Conservation (phyloP, 2,797 vertebrate genomes). For the Sylvia borin region DNA sequence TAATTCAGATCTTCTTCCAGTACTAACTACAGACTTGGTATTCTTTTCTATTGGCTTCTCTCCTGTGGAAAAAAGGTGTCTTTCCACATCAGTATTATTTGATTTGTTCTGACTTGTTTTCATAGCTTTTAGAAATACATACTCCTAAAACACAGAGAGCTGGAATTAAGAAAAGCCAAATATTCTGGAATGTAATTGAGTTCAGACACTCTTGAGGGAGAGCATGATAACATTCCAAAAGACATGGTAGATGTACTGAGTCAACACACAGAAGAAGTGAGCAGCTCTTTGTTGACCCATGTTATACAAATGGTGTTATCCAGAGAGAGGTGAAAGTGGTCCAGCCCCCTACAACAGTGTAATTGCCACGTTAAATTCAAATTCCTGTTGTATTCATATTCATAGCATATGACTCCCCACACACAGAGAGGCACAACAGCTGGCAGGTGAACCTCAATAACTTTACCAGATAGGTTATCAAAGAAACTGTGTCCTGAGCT, state of each 20-base stretch:
- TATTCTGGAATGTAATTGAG: not conserved
- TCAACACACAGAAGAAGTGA: not conserved
- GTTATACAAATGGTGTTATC: not conserved
- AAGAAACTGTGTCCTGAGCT: not conserved
- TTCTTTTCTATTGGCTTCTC: not conserved
- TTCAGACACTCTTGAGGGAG: not conserved
- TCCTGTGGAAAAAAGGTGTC: not conserved
- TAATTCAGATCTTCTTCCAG: not conserved
- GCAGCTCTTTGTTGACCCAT: not conserved
- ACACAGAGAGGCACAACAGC: rapidly evolving
- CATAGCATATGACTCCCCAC: not conserved
- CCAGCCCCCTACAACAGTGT: rapidly evolving
- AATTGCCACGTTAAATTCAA: not conserved
- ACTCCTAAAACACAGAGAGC: not conserved
- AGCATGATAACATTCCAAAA: not conserved
- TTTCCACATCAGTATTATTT: not conserved
- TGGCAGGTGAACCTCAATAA: not conserved
- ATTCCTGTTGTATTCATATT: not conserved
- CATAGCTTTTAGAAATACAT: not conserved
- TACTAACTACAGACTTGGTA: not conserved
- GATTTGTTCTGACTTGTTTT: not conserved
- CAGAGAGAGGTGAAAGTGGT: not conserved
- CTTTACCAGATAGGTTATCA: not conserved
- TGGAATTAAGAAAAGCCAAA: not conserved
- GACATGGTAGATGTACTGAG: not conserved